Percentiles rank a stretch among this genome's conserved stretches.
Conservation (phyloP, 2,888 invertebrate species). For the Germaria angustata region DNA sequence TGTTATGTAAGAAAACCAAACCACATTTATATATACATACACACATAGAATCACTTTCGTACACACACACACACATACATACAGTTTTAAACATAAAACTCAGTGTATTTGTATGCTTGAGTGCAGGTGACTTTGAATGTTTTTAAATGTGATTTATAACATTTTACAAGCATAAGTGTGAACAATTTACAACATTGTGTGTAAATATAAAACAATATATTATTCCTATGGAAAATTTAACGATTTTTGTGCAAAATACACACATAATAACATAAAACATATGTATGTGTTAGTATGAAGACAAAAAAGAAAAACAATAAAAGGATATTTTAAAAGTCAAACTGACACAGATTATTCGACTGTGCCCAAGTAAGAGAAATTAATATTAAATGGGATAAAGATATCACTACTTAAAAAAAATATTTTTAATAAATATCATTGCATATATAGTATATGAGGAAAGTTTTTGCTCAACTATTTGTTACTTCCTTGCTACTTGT, state of each 20-base stretch:
- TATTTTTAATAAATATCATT: too few relatives aligned
- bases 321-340: constrained; percentile 42
- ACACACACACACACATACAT: not conserved
- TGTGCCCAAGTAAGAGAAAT: not conserved
- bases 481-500: too few relatives aligned
- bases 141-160: constrained; percentile 65
- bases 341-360: constrained; percentile 18
- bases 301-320: not conserved
- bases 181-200: constrained; percentile 66
- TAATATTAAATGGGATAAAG: too few relatives aligned
- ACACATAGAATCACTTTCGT: too few relatives aligned
- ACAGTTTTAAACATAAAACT: not conserved
- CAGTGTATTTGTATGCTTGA: constrained; percentile 23
- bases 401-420: too few relatives aligned
- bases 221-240: constrained; percentile 53
- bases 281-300: not conserved
- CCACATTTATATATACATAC: not conserved
- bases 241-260: constrained; percentile 26
- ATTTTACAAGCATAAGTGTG: constrained; percentile 63
- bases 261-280: not conserved
- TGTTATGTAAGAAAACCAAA: not conserved
- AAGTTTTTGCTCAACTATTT: too few relatives aligned
- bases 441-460: too few relatives aligned
- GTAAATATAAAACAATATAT: constrained; percentile 63
- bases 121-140: constrained; percentile 64